Conservation (phyloP, 2,888 invertebrate genomes). For the Pseudococcus longispinus region DNA sequence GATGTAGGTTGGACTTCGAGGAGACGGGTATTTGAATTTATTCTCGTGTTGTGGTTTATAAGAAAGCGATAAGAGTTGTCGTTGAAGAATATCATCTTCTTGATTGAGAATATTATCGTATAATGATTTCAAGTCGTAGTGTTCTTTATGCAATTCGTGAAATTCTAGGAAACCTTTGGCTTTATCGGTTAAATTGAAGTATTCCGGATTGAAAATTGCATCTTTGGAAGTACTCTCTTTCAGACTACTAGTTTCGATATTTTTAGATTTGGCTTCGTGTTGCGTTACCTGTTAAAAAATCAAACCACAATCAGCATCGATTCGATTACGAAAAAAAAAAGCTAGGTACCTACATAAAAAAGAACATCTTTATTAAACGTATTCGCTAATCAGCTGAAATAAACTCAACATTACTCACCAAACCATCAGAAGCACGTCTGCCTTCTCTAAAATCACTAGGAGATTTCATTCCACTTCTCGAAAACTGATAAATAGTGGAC, state of each 20-base stretch:
- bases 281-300: conserved; percentile 33
- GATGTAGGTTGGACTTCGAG: conserved; percentile 53
- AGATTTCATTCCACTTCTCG: conserved; percentile 63
- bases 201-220: conserved; percentile 42
- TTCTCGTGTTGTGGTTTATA: conserved; percentile 43
- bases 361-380: no score
- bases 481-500: conserved; percentile 47
- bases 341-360: no score
- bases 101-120: conserved; percentile 43
- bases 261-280: conserved; percentile 29
- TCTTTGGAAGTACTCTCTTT: conserved; percentile 54
- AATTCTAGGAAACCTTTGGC: conserved; percentile 83
- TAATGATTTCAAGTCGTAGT: conserved; percentile 63
- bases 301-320: neutral
- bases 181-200: conserved; percentile 66
- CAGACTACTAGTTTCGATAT: conserved; percentile 50
- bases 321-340: neutral
- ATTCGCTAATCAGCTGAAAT: neutral
- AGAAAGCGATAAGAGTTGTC: conserved; percentile 23
- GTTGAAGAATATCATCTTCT: conserved; percentile 25
- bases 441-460: conserved; percentile 80
- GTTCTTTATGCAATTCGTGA: conserved; percentile 78
- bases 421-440: conserved; percentile 87
- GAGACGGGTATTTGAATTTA: conserved; percentile 51
- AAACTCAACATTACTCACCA: conserved; percentile 64